Base-by-base conservation (phyloP, 1,140 invertebrate species). In the Caerostris extrusa region DNA sequence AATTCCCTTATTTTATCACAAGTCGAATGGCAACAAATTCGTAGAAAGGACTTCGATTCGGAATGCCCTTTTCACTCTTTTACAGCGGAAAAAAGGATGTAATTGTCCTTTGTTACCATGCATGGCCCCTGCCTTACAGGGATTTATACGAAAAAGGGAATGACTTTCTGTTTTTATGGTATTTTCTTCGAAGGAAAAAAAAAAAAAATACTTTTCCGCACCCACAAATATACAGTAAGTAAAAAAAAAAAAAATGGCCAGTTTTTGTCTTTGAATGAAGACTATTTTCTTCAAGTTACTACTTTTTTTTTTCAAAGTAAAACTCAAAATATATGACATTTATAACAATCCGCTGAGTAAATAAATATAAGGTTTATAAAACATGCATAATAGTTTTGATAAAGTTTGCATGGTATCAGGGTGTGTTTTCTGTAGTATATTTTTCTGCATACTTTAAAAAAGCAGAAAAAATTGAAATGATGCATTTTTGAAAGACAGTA, bases 1-100 rank as follows among this genome's bases (percentile, higher is more conserved):
- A 90, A 90, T 90, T 90, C 89, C 89, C 69, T 90, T 90, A 90
- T 90, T n/a, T 90, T 90, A 90, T 90, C 89, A 90, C 89, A 50
- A 82, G 89, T 71, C 57, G 71, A 90, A 90, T 90, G 89, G 89
- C 89, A 90, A 81, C 89, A 90, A 90, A 91, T 91, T 91, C 81
- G 34, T 6, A 61, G 81, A 83, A 67, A 83, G 61, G 81, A 83
- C 77, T 91, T 61, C 58, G 71, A 83, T 91, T 83, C 81, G 69
- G 61, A 85, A 91, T 91, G 90, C 71, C 60, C 57, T 91, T 91
- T 91, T 91, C 81, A 77, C 58, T 14, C 77, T 19, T 83, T 67
- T 64, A 56, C 82, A 82, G 53, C 69, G 17, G 56, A 58, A 77
- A 91, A 67, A 81, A n/a, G 64, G 58, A 81, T 81, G 77, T 91